Evolutionary conservation across 2,888 invertebrate genomes (phyloP), one percentile per base, ranked within the genome.

Genomic region (Netelia fuscicornis): DNA sequence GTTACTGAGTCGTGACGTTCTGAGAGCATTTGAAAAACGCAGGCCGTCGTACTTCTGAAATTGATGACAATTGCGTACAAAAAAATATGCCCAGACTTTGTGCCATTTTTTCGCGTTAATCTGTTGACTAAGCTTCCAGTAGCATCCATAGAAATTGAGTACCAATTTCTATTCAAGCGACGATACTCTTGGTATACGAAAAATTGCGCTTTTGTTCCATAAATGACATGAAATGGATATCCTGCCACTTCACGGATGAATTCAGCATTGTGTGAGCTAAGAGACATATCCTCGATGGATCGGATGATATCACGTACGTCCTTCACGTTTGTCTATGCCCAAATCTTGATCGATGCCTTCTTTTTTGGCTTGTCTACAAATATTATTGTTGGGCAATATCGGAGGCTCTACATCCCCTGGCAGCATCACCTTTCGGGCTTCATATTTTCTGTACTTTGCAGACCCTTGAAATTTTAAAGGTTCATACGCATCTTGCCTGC

Each of bases 11-110:
- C 83, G 17, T 86, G 86, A 37, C 37, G 71, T 65, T 84, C 81
- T 10, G 86, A 74, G 8, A 88, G 42, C 81, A 86, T 85, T 60
- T 85, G 84, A 42, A 71, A 79, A n/a, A 87, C 64, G 25, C 86
- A 72, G 13, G 78, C 62, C 23, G 72, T 80, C 13, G 72, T 81
- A 71, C 72, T 67, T 30, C 72, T 52, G 56, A 68, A 77, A 54
- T 80, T 77, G 48, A 78, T 80, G 13, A 86, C 83, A 13, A 86
- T 83, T 56, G 52, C 60, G 42, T 86, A 83, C 30, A 83, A 70
- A 79, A 85, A 87, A 25, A 86, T 85, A 62, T 77, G 85, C 2
- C 37, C 56, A 1, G 83, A 80, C 20, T 81, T 56, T 0, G 78
- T 42, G 11, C 48, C 52, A 17, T 81, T 75, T n/a, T 77, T 62